Base-by-base conservation (phyloP, 64 coral and sea anemone genomes). In the Trachythela sp. region DNA sequence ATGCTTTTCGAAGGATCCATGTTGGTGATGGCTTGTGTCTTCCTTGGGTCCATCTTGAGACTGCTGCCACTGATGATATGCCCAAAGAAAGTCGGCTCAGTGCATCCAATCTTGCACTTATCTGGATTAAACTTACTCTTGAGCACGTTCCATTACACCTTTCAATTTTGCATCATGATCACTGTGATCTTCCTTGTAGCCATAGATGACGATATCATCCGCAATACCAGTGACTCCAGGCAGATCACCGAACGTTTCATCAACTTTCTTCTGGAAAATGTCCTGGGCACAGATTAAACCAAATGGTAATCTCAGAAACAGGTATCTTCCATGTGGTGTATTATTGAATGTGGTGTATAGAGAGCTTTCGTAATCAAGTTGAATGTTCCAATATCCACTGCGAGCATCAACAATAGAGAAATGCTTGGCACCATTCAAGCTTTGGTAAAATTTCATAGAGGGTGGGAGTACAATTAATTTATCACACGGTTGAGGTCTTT, bases 231-330 rank as follows among this genome's bases (percentile, higher is more conserved):
- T 72, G 41, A 88, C 87, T 39, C 87, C 87, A 0, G 38, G 87
- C 29, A 88, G 87, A 58, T 88, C 87, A 70, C 87, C 87, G 39
- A 88, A 88, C 39, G 87, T 72, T 88, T 88, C 87, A 70, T 72
- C 85, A 18, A 64, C 51, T 41, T 86, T 86, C 43, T 49, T 86
- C 84, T 86, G 84, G 43, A 48, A 86, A 18, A 86, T 49, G 43
- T 86, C 84, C 9, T 86, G 41, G 0, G 84, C 84, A 32, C 8
- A 86, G 5, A 86, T 86, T 0, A 86, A 49, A 0, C 84, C 84
- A 86, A 86, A 86, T 45, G 84, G 84, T 14, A 86, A 41, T 13
- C 84, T 2, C 3, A 50, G 41, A 49, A 48, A 86, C 8, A 41
- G n/a, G n/a, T n/a, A n/a, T n/a, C n/a, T n/a, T n/a, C n/a, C n/a